phyloP scores from a whole-genome alignment of 2,888 invertebrate genomes.

The Dasypolia templi region DNA sequence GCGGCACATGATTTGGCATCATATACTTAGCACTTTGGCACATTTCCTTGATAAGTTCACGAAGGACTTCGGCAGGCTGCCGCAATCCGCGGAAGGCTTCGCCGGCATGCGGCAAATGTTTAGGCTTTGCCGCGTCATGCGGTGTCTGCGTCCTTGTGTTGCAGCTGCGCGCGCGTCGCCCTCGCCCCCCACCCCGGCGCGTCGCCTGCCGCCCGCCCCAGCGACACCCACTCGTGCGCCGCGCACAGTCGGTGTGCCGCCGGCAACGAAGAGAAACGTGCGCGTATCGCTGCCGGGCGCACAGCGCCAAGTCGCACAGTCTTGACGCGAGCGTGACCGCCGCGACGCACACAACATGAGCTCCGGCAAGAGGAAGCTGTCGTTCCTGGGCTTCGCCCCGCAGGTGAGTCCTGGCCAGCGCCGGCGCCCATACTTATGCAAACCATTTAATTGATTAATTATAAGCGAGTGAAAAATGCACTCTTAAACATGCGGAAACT shows the following conservation, averaged over 20 bases:
- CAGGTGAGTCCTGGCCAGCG: conserved; percentile 83
- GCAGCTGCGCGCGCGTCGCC: conserved; percentile 5
- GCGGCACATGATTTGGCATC: neutral
- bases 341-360: conserved; percentile 75
- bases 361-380: conserved; percentile 92
- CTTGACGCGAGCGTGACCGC: conserved; percentile 2
- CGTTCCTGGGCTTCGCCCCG: conserved; percentile 93
- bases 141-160: too few relatives aligned
- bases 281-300: conserved; percentile 32
- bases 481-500: conserved; percentile 10
- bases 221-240: conserved; percentile 21
- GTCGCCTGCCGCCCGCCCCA: neutral
- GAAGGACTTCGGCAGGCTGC: neutral
- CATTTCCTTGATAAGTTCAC: neutral
- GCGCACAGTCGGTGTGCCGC: conserved; percentile 66
- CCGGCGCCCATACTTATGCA: neutral
- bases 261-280: conserved; percentile 57
- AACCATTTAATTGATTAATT: conserved; percentile 7
- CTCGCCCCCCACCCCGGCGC: neutral
- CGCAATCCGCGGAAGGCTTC: neutral
- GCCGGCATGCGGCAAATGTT: neutral
- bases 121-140: neutral
- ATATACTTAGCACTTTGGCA: neutral
- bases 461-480: conserved; percentile 25
- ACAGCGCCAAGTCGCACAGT: conserved; percentile 19